Conservation (phyloP, 35 echinoderm and acorn worm species). For the Eucidaris tribuloides region DNA sequence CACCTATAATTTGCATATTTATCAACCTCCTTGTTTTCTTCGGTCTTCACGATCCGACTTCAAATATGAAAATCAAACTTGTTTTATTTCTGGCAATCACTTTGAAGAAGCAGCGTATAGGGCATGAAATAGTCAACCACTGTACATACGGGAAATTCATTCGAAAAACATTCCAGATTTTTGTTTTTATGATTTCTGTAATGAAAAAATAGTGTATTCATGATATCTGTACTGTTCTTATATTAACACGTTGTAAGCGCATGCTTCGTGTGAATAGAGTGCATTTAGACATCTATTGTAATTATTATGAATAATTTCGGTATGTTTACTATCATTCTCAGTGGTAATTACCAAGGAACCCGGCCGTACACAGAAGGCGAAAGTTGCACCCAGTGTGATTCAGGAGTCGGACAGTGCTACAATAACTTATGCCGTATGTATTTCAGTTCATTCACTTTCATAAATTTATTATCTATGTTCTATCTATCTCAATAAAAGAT, state of each 20-base stretch:
- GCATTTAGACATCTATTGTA: not conserved
- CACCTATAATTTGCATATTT: too few species aligned
- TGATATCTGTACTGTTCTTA: not conserved
- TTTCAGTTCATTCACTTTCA: not conserved
- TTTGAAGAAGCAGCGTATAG: too few species aligned
- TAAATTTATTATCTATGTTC: too few species aligned
- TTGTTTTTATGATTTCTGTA: not conserved
- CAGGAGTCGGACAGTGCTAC: slow-evolving; percentile 58
- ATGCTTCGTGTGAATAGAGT: not conserved
- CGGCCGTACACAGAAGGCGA: slow-evolving; percentile 24
- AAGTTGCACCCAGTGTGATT: slow-evolving; percentile 46
- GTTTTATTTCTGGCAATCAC: too few species aligned
- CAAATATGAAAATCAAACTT: too few species aligned
- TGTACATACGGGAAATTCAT: too few species aligned
- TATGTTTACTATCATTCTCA: not conserved
- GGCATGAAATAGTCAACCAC: too few species aligned
- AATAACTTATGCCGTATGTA: slow-evolving; percentile 62
- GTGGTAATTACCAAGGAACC: slow-evolving; percentile 28
- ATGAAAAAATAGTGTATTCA: not conserved
- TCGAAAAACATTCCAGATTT: not conserved
- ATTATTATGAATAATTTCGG: not conserved
- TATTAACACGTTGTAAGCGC: not conserved
- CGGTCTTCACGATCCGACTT: too few species aligned
- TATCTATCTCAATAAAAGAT: too few species aligned
- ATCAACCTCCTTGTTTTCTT: too few species aligned